phyloP scores from a whole-genome alignment of 2,797 vertebrate genomes.

The Artibeus lituratus region DNA sequence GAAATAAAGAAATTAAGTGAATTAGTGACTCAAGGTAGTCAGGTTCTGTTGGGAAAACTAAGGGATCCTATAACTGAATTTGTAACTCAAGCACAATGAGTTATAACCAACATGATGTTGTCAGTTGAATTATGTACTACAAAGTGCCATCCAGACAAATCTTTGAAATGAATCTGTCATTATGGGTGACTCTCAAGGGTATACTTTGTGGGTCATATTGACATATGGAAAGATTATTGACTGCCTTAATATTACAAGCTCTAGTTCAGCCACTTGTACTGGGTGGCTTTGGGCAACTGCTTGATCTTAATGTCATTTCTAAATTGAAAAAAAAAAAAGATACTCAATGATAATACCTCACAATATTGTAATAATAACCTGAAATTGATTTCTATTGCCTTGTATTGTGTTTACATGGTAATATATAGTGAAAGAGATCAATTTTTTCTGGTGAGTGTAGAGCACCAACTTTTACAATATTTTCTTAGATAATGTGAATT shows the following conservation, averaged over 20 bases:
- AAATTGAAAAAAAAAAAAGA: too few species aligned
- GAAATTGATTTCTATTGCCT: too few species aligned
- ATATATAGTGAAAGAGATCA: too few species aligned
- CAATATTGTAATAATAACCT: too few species aligned
- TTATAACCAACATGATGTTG: background rate
- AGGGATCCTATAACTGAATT: background rate
- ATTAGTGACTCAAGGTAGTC: background rate
- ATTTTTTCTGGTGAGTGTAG: too few species aligned
- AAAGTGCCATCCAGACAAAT: background rate
- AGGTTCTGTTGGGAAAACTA: background rate
- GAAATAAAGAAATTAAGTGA: background rate
- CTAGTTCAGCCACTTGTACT: background rate
- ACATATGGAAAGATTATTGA: background rate
- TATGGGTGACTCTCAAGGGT: background rate
- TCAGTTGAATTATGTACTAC: background rate
- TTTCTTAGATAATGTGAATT: too few species aligned
- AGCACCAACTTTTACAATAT: too few species aligned
- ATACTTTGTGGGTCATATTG: background rate
- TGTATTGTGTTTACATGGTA: too few species aligned
- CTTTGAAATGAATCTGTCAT: background rate
- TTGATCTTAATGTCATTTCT: background rate
- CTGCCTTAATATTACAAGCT: background rate
- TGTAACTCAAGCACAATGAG: background rate
- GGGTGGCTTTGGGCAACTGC: background rate
- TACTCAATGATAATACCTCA: background rate